Conservation (phyloP, 2,797 vertebrate species). For the Silurus lanzhouensis region DNA sequence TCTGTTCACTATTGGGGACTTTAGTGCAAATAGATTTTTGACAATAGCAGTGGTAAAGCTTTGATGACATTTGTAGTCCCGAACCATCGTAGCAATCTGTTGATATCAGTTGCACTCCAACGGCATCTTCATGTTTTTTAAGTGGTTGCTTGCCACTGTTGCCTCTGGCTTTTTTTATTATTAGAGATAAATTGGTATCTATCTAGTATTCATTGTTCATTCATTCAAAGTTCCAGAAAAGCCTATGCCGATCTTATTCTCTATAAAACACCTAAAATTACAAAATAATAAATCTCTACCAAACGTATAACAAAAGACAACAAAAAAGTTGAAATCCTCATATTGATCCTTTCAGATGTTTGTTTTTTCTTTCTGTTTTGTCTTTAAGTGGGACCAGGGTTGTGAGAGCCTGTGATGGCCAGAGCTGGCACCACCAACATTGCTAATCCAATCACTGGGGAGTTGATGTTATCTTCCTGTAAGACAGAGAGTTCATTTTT, state of each 20-base stretch:
- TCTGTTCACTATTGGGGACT: too few species aligned
- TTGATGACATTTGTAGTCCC: too few species aligned
- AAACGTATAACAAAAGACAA: not conserved
- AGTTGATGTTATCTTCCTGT: constrained; percentile 58
- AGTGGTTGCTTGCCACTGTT: too few species aligned
- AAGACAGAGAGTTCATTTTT: constrained; percentile 57
- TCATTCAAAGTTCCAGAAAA: not conserved
- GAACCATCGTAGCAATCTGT: too few species aligned
- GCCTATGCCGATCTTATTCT: not conserved
- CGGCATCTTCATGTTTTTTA: too few species aligned
- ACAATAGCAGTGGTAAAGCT: too few species aligned
- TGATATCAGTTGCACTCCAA: too few species aligned
- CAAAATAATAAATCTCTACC: not conserved
- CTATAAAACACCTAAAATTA: not conserved
- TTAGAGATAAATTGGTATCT: not conserved
- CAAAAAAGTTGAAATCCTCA: not conserved
- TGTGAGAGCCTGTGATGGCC: not conserved
- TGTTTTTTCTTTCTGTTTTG: not conserved
- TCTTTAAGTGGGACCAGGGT: not conserved
- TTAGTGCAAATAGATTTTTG: too few species aligned
- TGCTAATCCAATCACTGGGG: constrained; percentile 43
- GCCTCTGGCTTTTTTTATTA: too few species aligned
- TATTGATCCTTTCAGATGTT: not conserved
- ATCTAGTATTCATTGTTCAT: not conserved
- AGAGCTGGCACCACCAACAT: constrained; percentile 2